phyloP scores from a whole-genome alignment of 2,797 vertebrate genomes.

The Sitta carolinensis region DNA sequence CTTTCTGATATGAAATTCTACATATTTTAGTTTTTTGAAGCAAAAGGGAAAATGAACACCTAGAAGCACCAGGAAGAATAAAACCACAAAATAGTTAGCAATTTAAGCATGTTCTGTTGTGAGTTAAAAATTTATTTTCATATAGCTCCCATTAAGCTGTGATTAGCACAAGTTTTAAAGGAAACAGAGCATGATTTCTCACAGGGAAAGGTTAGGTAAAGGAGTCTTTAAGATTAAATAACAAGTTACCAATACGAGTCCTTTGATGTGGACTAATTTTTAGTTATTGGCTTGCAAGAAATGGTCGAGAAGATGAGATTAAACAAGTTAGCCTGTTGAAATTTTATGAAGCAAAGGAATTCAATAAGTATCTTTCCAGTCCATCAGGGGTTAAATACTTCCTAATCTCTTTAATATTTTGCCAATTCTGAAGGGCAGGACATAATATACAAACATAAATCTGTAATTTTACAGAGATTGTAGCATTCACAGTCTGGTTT shows the following conservation, averaged over 20 bases:
- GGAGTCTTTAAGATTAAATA: constrained; percentile 20
- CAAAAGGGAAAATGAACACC: background rate
- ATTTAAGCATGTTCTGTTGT: background rate
- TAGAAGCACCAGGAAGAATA: background rate
- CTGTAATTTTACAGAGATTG: background rate
- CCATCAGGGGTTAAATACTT: background rate
- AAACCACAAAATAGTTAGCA: background rate
- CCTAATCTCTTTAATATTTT: background rate
- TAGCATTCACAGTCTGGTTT: background rate
- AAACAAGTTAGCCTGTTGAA: constrained; percentile 21
- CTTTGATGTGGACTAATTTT: constrained; percentile 53
- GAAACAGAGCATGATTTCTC: background rate
- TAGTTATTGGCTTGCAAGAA: constrained; percentile 34
- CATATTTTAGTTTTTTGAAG: background rate
- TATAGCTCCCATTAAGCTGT: background rate
- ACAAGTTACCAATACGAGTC: background rate
- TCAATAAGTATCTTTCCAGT: background rate
- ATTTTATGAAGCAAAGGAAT: constrained; percentile 13
- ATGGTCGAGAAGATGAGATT: constrained; percentile 32
- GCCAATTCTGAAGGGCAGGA: background rate
- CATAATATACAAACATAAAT: background rate
- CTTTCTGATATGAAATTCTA: background rate
- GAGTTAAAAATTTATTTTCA: background rate
- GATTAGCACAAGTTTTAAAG: background rate
- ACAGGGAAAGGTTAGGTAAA: constrained; percentile 29